Base-by-base conservation (phyloP, 1,140 invertebrate species). In the Aphelinus atriplicis region DNA sequence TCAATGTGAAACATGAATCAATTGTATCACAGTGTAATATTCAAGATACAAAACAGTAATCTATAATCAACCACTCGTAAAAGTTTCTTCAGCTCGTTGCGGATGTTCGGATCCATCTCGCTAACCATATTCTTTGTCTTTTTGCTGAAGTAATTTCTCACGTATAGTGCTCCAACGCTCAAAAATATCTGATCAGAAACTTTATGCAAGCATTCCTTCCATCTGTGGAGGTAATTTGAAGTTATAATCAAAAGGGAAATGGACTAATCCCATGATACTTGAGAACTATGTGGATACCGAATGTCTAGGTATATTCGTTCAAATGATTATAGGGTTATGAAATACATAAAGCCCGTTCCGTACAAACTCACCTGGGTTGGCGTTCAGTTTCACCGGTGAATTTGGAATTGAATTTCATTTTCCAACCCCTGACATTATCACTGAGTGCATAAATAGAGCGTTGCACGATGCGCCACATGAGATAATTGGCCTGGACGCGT, bases 201-300 rank as follows among this genome's bases (percentile, higher is more conserved):
- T 4, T 92, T 91, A 78, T 93, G 92, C n/a, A 93, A 91, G 80
- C 95, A 95, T 80, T 95, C 93, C 87, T 95, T 95, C 95, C 95
- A 96, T 42, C 95, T 89, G 26, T 26, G 26, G 26, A 26, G 0
- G 26, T 26, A 0, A 26, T 26, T 26, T 26, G 26, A 26, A 26
- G 26, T 26, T 26, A 26, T 26, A 26, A 26, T 26, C 26, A 26
- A 26, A 26, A 26, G 0, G 26, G 26, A 26, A 26, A 26, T 26
- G 26, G 26, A 26, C 26, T 0, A 26, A 26, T 26, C 26, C 26
- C 26, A 26, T 26, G 26, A 26, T 26, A 26, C 26, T 26, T 26
- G 26, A 26, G 26, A 26, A 26, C 0, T 26, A 26, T 26, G 26
- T 26, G 26, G 26, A 26, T 26, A 26, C 26, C 26, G 0, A 26